Evolutionary conservation across 1,140 invertebrate species (phyloP).

Genomic region (Caerostris extrusa): DNA sequence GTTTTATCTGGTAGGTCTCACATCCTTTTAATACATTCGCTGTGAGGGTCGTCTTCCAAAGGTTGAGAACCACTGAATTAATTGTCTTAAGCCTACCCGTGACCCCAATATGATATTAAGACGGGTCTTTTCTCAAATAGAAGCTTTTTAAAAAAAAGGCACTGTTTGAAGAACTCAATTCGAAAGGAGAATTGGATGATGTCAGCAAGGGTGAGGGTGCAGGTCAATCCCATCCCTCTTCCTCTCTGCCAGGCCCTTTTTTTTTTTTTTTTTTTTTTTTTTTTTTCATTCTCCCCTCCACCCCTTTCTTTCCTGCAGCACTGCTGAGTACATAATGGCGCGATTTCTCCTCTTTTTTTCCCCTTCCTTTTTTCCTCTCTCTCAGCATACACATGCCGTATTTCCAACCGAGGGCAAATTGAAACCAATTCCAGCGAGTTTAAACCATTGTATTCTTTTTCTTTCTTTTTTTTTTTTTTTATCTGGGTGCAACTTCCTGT

Average conservation of each 20-base stretch:
- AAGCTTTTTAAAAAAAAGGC: not conserved
- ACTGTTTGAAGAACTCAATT: not conserved
- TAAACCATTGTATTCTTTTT: slow-evolving; percentile 58
- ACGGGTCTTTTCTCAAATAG: no score
- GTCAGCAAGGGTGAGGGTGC: slow-evolving; percentile 24
- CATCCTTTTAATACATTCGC: no score
- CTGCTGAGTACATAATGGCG: not conserved
- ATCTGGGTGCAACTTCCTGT: slow-evolving; percentile 32
- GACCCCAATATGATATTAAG: no score
- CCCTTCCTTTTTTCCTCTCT: not conserved
- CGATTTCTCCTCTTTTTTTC: slow-evolving; percentile 27
- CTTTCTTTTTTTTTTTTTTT: no score
- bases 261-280: not conserved
- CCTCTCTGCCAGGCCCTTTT: no score
- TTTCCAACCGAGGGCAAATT: slow-evolving; percentile 24
- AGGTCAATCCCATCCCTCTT: slow-evolving; percentile 18
- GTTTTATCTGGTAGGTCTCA: no score
- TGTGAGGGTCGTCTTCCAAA: no score
- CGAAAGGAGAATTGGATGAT: not conserved
- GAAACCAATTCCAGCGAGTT: slow-evolving; percentile 49
- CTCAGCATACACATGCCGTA: not conserved
- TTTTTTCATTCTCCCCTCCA: not conserved
- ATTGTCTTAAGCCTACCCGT: no score
- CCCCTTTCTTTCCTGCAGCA: not conserved
- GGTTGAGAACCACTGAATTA: no score